Evolutionary conservation across 2,113 vertebrate species (phyloP), one percentile per base, ranked within the genome.

Genomic region (Ptyas mucosa): DNA sequence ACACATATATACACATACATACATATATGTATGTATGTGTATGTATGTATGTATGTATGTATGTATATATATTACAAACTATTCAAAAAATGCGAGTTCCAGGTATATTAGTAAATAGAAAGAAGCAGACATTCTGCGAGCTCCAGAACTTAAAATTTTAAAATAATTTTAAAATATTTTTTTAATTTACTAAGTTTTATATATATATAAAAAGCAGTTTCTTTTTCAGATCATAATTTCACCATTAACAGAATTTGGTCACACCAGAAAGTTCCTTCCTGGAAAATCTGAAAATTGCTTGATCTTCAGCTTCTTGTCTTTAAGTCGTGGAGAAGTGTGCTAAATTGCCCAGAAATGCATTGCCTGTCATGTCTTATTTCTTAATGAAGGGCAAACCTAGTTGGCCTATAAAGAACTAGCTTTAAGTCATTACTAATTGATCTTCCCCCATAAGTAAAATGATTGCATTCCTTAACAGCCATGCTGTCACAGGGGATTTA

Each of bases 331-430:
- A 97, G 96, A 98, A 96, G 97, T 97, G 97, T 94, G 96, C 97
- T 97, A 97, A 98, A 97, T 97, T 97, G 96, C 93, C 96, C 95
- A 97, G 97, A 98, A 98, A 98, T 97, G 90, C 94, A 97, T 96
- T 96, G 96, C 97, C 95, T 98, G 96, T 97, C 97, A 97, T 95
- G 93, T 97, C 96, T 97, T 97, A 96, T 97, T 98, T 97, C 95
- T 98, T 97, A 97, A 98, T 97, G 97, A 98, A 98, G 96, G 96
- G 94, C 95, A 96, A 97, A 24, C 94, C 91, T 95, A 94, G 95
- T 96, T 96, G 90, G 95, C 95, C 96, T 95, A 92, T 39, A 97
- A 96, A 95, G 92, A 94, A 97, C 94, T 96, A 95, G 95, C 95
- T 95, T 95, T 93, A 94, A 97, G 97, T 97, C 96, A 97, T 94